Evolutionary conservation across 2,888 invertebrate species (phyloP), one percentile per base, ranked within the genome.

Genomic region (Rhamphomyia laevipes): DNA sequence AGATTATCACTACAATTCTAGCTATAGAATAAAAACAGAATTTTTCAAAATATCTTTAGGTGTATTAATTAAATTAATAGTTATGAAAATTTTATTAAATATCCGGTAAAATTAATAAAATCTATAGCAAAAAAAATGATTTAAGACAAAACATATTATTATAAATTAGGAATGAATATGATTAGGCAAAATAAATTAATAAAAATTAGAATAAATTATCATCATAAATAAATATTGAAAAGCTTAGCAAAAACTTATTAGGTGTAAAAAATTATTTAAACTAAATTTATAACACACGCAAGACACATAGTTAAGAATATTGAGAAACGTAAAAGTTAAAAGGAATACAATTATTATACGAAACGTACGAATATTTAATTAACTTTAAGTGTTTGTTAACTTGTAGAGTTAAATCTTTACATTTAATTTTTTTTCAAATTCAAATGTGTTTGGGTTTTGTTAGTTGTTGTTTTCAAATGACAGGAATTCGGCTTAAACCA

Each of bases 1-100:
- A 42, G 56, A 56, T 12, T 47, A 57, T 27, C 57, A 58, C n/a
- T 53, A 58, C 33, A 58, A 52, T 45, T 56, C 50, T 21, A 44
- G 43, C 21, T n/a, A 23, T 42, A 42, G 21, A n/a, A 23, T 42
- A 15, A 42, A 27, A n/a, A 13, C 27, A n/a, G 21, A 4, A n/a
- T 15, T 23, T 9, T 13, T 23, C 9, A 13, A 15, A 4, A 7
- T 15, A 12, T 23, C 9, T 23, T 15, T 23, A 49, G 46, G 33
- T 45, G 50, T 47, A 53, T 45, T 43, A 52, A 48, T 3, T 54
- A 51, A 47, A 46, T 47, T 43, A 47, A 51, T 46, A 41, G 44
- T 44, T 45, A 50, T 41, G 17, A 47, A 16, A 43, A 51, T n/a
- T 45, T 52, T 23, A 42, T 44, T 41, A 47, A 50, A 52, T 43